phyloP scores from a whole-genome alignment of 2,113 vertebrate genomes.

The Microcebus murinus region DNA sequence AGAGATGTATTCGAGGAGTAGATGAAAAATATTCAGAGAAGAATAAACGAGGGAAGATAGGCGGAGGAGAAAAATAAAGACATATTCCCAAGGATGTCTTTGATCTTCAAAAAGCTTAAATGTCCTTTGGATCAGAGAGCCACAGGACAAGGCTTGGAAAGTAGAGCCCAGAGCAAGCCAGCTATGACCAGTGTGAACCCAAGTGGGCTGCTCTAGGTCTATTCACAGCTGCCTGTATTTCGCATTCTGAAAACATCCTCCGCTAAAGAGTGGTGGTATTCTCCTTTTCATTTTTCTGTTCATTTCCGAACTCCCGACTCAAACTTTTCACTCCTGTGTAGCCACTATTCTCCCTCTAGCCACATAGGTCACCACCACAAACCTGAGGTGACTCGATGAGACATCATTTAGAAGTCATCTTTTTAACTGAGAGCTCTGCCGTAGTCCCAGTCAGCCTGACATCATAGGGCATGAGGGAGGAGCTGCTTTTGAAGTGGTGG shows the following conservation, averaged over 20 bases:
- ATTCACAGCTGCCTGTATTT: not conserved
- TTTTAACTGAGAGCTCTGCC: constrained; percentile 4
- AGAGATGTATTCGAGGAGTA: not conserved
- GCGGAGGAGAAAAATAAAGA: not conserved
- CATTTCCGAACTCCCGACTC: not conserved
- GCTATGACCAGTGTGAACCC: not conserved
- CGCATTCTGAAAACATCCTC: not conserved
- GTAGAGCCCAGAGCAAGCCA: not conserved
- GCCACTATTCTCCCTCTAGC: not conserved
- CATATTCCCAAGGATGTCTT: not conserved
- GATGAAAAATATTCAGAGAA: not conserved
- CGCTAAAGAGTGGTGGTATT: not conserved
- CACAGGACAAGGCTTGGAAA: not conserved
- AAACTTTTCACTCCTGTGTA: not conserved
- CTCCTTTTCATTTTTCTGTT: constrained; percentile 31
- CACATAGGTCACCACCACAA: not conserved
- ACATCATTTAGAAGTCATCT: constrained; percentile 40
- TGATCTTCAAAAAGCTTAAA: constrained; percentile 22
- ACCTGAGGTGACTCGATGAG: not conserved
- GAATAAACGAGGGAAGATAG: not conserved
- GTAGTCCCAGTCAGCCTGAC: not conserved
- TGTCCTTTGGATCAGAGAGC: not conserved
- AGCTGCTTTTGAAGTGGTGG: constrained; percentile 10
- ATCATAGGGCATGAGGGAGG: not conserved
- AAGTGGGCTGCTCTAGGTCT: not conserved